Base-by-base conservation (phyloP, 2,888 invertebrate species). In the Empis stercorea region DNA sequence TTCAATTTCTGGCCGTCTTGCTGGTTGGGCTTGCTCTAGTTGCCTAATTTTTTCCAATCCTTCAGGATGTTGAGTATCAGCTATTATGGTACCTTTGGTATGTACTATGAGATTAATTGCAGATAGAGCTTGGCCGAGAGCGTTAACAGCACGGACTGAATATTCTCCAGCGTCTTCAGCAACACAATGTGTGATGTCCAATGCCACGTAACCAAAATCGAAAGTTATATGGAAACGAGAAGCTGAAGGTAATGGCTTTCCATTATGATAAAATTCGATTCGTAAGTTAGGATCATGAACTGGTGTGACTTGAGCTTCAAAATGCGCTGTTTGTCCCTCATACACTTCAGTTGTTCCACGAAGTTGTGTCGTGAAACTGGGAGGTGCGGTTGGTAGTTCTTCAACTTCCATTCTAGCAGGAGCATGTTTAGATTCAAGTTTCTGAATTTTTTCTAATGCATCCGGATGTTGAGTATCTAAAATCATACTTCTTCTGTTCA, bases 141-240 rank as follows among this genome's bases (percentile, higher is more conserved):
- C 86, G 63, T 96, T 97, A 30, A 87, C 84, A 10, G 94, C 94
- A 59, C 86, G 84, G 10, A 92, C 91, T 1, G 91, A 85, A 70
- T 97, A 97, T 69, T 89, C 87, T 48, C 96, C 97, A 51, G 89
- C 89, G 69, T 99, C 97, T 73, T 94, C 94, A 11, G 94, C 83
- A 48, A 94, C 91, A 52, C 87, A 84, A 64, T 95, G 92, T 55
- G 85, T 81, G 61, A 99, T 92, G 71, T 96, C 94, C 59, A 99
- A 75, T 45, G 94, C 89, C 56, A 96, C 91, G 59, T 95, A 96
- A 59, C 97, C 97, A 74, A 97, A 96, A 73, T 97, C 96, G 68
- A 94, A 92, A 57, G 91, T 89, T 61, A 89, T 88, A 71, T 92
- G 92, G 81, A 91, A 92, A 61, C 92, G 79, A 52, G 88, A 80